Evolutionary conservation across 2,888 invertebrate species (phyloP).

Genomic region (Diploptera punctata): DNA sequence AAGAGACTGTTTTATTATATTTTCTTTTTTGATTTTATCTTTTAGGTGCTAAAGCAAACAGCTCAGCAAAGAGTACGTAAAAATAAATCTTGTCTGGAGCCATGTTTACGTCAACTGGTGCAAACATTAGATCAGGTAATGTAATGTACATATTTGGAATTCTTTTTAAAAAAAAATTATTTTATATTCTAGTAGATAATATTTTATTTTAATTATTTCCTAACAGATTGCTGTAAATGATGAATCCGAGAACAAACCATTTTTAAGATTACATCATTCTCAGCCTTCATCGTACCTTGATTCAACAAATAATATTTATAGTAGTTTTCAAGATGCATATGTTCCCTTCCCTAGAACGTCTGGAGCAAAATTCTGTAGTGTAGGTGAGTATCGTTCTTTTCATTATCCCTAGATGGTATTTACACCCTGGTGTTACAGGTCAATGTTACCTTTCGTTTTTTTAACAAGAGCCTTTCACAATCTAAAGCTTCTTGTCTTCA

Average conservation of each 20-base stretch:
- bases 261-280: constrained; percentile 42
- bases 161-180: neutral
- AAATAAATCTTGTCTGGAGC: constrained; percentile 86
- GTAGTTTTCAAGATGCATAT: constrained; percentile 72
- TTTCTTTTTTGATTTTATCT: constrained; percentile 39
- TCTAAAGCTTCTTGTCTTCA: too few relatives aligned
- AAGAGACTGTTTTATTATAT: too few relatives aligned
- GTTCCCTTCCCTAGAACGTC: constrained; percentile 95
- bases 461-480: too few relatives aligned
- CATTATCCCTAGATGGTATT: too few relatives aligned
- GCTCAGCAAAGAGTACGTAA: constrained; percentile 84
- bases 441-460: too few relatives aligned
- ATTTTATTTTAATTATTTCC: constrained; percentile 31
- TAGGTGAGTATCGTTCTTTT: constrained; percentile 60
- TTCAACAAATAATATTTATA: constrained; percentile 51
- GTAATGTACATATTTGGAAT: neutral
- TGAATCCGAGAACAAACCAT: constrained; percentile 52
- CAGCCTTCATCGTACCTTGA: constrained; percentile 47
- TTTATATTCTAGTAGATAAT: neutral
- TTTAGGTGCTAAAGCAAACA: constrained; percentile 71
- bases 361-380: constrained; percentile 91
- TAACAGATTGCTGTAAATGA: constrained; percentile 52
- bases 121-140: constrained; percentile 65
- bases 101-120: constrained; percentile 78
- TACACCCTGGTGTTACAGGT: too few relatives aligned